phyloP scores from a whole-genome alignment of 2,113 vertebrate species.

The Carettochelys insculpta region DNA sequence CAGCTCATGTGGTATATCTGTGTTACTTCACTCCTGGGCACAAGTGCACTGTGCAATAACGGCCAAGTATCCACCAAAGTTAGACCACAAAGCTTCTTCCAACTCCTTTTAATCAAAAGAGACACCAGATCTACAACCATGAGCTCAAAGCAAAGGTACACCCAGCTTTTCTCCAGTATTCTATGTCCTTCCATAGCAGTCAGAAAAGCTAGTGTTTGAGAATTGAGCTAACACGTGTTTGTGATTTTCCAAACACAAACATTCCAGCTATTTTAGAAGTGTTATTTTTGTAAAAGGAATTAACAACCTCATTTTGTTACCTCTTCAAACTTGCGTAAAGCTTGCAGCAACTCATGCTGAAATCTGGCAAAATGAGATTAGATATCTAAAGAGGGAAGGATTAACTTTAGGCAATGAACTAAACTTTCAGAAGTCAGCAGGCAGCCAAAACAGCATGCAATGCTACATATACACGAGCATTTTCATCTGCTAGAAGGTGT shows the following conservation, averaged over 20 bases:
- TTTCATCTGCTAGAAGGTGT: not conserved
- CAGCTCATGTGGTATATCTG: not conserved
- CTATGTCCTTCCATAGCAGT: not conserved
- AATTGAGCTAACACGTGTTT: not conserved
- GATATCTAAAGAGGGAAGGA: not conserved
- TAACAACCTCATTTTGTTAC: not conserved
- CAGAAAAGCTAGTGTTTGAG: not conserved
- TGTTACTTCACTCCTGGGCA: not conserved
- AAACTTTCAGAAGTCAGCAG: not conserved
- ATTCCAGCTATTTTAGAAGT: not conserved
- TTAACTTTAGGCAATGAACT: not conserved
- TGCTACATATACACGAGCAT: not conserved
- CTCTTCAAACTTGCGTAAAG: not conserved
- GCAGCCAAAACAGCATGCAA: not conserved
- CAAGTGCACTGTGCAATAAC: not conserved
- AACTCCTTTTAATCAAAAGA: not conserved
- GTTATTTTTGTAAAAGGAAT: not conserved
- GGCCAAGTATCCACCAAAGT: not conserved
- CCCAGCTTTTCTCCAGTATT: not conserved
- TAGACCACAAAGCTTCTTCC: not conserved
- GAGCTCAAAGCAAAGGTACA: not conserved
- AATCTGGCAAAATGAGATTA: not conserved
- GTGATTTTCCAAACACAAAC: not conserved
- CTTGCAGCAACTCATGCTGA: not conserved
- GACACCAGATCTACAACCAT: not conserved